These are phyloP conservation scores for Rhinoptilus africanus DNA, from an alignment of 2,113 vertebrate species.

Conservation along the genomic window DNA sequence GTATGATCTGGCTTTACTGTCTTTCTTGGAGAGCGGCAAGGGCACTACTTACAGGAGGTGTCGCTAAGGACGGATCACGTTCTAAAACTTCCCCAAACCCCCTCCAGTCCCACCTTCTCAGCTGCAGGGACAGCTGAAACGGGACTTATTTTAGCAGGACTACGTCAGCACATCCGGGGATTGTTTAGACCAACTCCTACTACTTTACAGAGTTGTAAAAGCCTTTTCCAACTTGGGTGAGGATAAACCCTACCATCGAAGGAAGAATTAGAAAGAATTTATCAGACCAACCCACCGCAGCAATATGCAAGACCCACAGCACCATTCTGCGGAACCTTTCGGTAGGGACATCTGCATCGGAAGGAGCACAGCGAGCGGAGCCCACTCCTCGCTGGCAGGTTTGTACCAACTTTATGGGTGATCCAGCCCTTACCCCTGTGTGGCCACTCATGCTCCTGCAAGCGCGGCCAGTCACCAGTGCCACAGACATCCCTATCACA, in stretches of 20 bases:
- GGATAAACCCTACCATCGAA: not conserved
- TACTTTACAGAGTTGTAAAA: not conserved
- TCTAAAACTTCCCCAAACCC: not conserved
- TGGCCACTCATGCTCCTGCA: not conserved
- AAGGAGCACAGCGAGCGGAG: not conserved
- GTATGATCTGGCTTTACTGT: not conserved
- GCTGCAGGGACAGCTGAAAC: not conserved
- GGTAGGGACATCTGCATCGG: fast-evolving
- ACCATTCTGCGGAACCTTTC: not conserved
- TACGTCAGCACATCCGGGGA: not conserved
- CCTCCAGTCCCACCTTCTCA: not conserved
- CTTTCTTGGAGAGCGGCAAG: not conserved
- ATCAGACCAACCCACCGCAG: not conserved
- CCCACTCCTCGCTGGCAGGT: not conserved
- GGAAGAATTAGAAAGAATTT: not conserved
- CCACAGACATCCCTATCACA: not conserved
- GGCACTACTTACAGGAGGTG: fast-evolving
- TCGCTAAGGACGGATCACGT: not conserved
- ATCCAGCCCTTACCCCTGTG: not conserved
- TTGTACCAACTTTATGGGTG: not conserved
- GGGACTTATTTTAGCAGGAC: not conserved
- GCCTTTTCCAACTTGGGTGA: not conserved
- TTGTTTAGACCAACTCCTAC: not conserved
- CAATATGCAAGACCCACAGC: fast-evolving
- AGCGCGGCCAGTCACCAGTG: not conserved